These are phyloP conservation scores for Ophion ventricosus DNA, from an alignment of 2,888 invertebrate species.

Conservation along the genomic window DNA sequence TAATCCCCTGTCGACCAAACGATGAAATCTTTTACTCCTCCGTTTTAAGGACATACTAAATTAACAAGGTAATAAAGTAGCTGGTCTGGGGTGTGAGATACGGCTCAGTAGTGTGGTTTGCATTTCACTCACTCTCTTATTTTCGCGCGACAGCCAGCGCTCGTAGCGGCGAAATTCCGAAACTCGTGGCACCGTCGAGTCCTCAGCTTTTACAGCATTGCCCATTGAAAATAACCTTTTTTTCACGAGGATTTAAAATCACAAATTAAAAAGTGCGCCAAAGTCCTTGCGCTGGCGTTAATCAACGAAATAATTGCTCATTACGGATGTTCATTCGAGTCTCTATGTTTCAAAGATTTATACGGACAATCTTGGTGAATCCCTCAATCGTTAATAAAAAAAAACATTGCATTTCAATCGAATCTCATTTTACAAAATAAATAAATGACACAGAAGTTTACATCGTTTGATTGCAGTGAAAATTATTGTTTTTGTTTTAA, in stretches of 20 bases:
- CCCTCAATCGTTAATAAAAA: not conserved
- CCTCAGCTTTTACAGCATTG: not conserved
- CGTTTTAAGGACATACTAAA: not conserved
- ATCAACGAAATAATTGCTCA: not conserved
- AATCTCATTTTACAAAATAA: not conserved
- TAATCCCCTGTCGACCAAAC: not conserved
- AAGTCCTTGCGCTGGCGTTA: not conserved
- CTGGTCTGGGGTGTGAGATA: not conserved
- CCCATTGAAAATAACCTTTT: not conserved
- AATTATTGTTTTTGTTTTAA: not conserved
- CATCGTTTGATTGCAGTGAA: not conserved
- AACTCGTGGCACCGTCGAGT: not conserved
- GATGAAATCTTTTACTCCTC: not conserved
- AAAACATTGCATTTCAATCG: not conserved
- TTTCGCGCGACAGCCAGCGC: not conserved
- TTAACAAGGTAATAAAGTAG: not conserved
- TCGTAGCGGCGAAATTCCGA: not conserved
- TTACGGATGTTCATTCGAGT: not conserved
- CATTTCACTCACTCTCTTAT: not conserved
- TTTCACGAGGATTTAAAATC: not conserved
- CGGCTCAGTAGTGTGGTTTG: not conserved
- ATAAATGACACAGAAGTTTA: not conserved
- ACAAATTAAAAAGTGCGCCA: not conserved
- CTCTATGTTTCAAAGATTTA: not conserved
- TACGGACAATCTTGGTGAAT: not conserved